phyloP scores from a whole-genome alignment of 2,888 invertebrate genomes.

The Spisula solida region DNA sequence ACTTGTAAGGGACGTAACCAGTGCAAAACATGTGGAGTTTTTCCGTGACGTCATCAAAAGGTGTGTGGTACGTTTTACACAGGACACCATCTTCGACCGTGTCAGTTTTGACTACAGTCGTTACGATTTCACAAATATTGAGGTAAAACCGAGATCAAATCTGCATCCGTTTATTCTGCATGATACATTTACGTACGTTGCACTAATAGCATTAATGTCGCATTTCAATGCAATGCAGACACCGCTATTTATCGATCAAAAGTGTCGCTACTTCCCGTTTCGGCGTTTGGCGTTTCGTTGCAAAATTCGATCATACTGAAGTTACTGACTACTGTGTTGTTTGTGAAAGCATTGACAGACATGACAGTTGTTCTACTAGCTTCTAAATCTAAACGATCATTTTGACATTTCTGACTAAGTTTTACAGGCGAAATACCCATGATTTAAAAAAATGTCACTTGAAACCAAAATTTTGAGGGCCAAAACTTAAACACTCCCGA shows the following conservation, averaged over 20 bases:
- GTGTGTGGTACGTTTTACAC: constrained; percentile 78
- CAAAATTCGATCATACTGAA: neutral
- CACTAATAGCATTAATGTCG: neutral
- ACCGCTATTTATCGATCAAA: neutral
- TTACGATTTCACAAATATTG: constrained; percentile 53
- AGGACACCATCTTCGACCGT: constrained; percentile 76
- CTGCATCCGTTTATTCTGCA: neutral
- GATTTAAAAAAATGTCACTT: no score
- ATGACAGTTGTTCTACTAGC: neutral
- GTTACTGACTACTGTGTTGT: neutral
- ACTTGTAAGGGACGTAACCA: constrained; percentile 65
- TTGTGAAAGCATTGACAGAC: neutral
- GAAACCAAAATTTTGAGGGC: no score
- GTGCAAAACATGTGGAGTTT: constrained; percentile 81
- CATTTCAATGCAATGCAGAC: neutral
- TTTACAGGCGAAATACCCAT: no score
- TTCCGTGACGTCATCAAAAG: constrained; percentile 77
- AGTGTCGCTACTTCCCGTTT: neutral
- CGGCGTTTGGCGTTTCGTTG: neutral
- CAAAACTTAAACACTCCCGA: no score
- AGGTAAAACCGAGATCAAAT: constrained; percentile 41
- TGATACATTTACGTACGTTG: neutral
- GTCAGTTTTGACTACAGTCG: constrained; percentile 44
- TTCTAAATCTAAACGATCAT: no score
- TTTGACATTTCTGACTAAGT: no score